Evolutionary conservation across 2,888 invertebrate species (phyloP), one percentile per base, ranked within the genome.

Genomic region (Heteromurus nitidus): DNA sequence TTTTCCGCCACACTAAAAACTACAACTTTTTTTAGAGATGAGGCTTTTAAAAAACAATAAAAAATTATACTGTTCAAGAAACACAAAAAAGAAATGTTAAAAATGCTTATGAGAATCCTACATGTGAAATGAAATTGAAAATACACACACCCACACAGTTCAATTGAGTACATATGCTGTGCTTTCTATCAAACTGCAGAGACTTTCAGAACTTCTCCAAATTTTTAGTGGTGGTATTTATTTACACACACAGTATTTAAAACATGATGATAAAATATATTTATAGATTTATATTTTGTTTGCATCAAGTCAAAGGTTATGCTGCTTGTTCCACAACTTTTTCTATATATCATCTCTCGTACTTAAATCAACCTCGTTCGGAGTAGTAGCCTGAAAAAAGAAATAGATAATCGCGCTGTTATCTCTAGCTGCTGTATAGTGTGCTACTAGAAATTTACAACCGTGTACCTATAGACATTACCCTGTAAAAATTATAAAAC

Each of bases 111-210:
- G 5, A 24, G 26, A n/a, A 68, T 36, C 50, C 18, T 50, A 68
- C 18, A 9, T 68, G n/a, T 55, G 11, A 60, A 9, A 24, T 30
- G 24, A 9, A 30, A 36, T 22, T 42, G 44, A 72, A 60, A 60
- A 62, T 58, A 47, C 26, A 60, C 58, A 55, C 36, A 62, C 44
- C 24, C 26, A 60, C 58, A 55, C 36, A 55, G 69, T 55, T 55
- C 69, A 55, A 69, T 53, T 69, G 55, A 50, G 69, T 69, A 67
- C 65, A 72, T 47, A 26, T 60, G 28, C 58, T n/a, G 70, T 58
- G 72, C 72, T 72, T 47, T 72, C 72, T 72, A 60, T 72, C 72
- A 72, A n/a, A 20, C 22, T 28, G 30, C 60, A 60, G 60, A 72
- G 72, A 62, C 72, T 72, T 72, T 72, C 30, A 62, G 36, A 58